Conservation (phyloP, 1,140 invertebrate genomes). For the Ceratitis capitata region DNA sequence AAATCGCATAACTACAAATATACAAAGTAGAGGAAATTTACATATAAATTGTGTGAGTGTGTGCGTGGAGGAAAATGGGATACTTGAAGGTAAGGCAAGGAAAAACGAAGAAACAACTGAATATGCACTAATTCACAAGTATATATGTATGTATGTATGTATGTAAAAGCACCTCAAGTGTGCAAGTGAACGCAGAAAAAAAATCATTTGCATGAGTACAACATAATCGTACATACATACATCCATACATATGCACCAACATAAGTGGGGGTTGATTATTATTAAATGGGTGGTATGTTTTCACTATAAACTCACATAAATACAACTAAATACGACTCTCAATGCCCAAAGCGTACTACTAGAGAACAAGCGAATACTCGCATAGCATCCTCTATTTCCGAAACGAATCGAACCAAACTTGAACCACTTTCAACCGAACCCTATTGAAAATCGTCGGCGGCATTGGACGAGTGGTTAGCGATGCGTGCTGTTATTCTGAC, state of each 20-base stretch:
- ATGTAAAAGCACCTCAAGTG: not conserved
- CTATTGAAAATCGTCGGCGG: no score
- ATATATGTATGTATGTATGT: not conserved
- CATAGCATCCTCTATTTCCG: no score
- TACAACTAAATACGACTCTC: not conserved
- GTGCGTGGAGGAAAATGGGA: not conserved
- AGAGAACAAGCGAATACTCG: no score
- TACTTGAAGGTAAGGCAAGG: not conserved
- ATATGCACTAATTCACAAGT: conserved; percentile 37
- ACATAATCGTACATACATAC: no score
- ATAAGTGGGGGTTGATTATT: conserved; percentile 62
- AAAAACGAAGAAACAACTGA: not conserved
- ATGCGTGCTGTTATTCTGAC: no score
- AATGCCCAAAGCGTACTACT: conserved; percentile 55
- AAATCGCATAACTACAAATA: conserved; percentile 27
- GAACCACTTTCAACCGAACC: no score
- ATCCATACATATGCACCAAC: no score
- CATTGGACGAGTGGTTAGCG: no score
- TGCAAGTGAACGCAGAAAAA: conserved; percentile 40
- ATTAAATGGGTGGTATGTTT: conserved; percentile 66
- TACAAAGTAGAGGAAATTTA: conserved; percentile 42
- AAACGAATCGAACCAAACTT: no score
- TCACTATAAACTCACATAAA: not conserved
- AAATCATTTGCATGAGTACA: conserved; percentile 62
- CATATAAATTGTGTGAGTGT: not conserved